A percentile compares a stretch with the other conserved stretches of the same genome.
These are phyloP conservation scores for Phalanger gymnotis DNA, from an alignment of 2,797 vertebrate genomes.

Conservation along the genomic window DNA sequence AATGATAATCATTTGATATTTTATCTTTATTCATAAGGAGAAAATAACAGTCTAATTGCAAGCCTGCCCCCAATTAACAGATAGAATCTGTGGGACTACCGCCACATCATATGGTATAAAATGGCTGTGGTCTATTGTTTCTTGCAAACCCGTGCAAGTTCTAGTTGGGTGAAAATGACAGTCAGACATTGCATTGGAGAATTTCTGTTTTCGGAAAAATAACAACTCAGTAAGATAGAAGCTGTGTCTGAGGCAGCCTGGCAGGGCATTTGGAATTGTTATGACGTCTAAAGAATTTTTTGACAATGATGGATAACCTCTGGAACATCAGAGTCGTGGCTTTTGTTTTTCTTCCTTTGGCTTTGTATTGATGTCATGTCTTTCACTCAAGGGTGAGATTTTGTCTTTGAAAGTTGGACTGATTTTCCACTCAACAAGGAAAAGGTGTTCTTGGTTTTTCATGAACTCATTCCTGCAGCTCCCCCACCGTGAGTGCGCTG, in stretches of 20 bases:
- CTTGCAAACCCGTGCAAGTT: constrained; percentile 67
- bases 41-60: constrained; percentile 58
- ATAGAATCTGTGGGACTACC: constrained; percentile 6
- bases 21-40: constrained; percentile 41
- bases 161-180: constrained; percentile 59
- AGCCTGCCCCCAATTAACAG: background rate
- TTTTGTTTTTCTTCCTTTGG: constrained; percentile 80
- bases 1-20: background rate
- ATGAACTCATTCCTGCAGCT: constrained; percentile 36
- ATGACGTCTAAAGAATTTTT: constrained; percentile 75
- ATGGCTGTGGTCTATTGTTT: constrained; percentile 10
- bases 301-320: constrained; percentile 83
- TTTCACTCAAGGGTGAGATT: constrained; percentile 75
- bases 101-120: constrained; percentile 6
- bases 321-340: constrained; percentile 68
- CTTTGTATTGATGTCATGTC: constrained; percentile 76
- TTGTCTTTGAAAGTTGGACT: constrained; percentile 71
- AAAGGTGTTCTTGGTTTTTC: constrained; percentile 63
- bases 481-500: constrained; percentile 11
- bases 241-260: constrained; percentile 68
- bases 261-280: constrained; percentile 60
- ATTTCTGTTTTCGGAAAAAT: constrained; percentile 59
- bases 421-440: constrained; percentile 75
- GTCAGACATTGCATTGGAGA: constrained; percentile 48
- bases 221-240: constrained; percentile 57